These are phyloP conservation scores for Pseudomyrmex pallidus DNA, from an alignment of 1,140 invertebrate species.

Conservation along the genomic window DNA sequence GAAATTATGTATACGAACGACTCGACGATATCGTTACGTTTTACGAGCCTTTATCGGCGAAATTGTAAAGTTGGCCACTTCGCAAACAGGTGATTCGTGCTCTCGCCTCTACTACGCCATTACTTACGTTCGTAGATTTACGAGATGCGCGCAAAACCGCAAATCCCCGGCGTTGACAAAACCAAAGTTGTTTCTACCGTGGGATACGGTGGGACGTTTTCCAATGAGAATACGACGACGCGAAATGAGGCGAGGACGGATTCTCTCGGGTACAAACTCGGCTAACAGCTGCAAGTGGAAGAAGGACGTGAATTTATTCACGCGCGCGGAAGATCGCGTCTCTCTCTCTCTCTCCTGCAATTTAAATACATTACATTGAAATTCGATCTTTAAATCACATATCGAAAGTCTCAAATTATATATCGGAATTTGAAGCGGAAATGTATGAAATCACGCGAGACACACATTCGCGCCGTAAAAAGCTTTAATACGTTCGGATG, in stretches of 20 bases:
- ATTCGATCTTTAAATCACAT: background rate
- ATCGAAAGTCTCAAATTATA: constrained; percentile 1
- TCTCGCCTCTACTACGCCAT: background rate
- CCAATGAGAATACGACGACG: constrained; percentile 8
- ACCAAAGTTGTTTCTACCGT: constrained; percentile 17
- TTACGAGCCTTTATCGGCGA: constrained; percentile 24
- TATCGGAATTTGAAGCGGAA: background rate
- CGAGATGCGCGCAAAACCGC: constrained; percentile 42
- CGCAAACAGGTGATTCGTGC: background rate
- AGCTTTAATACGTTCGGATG: background rate
- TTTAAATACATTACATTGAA: constrained; percentile 3
- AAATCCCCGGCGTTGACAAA: constrained; percentile 40
- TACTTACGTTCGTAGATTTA: constrained; percentile 15
- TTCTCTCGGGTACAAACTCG: constrained; percentile 28
- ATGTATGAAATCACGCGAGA: background rate
- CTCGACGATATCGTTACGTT: constrained; percentile 14
- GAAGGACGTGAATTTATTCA: constrained; percentile 38
- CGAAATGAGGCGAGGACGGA: constrained; percentile 51
- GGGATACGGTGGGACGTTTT: background rate
- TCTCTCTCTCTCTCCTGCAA: constrained; percentile 12
- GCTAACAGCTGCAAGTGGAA: constrained; percentile 22
- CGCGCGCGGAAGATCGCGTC: background rate
- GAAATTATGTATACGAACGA: too few relatives aligned
- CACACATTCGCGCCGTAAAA: background rate
- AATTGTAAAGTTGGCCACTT: constrained; percentile 17